Conservation (phyloP, 2,113 vertebrate species). For the Tylochromis polylepis region DNA sequence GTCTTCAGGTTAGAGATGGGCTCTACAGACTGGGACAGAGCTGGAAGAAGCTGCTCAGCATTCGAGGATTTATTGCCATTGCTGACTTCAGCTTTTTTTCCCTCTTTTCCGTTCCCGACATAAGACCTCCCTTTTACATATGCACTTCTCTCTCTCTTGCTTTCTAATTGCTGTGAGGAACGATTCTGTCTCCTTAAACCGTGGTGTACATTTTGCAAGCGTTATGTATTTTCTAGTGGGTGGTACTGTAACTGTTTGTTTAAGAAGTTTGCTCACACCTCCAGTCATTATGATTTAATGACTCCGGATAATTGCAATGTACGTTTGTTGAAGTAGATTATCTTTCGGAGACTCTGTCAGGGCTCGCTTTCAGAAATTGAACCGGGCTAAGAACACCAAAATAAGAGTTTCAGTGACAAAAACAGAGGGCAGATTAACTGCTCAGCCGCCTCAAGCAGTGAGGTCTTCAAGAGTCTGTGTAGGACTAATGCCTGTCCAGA, state of each 20-base stretch:
- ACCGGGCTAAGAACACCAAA: background rate
- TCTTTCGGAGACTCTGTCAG: slow-evolving; percentile 37
- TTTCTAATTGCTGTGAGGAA: slow-evolving; percentile 62
- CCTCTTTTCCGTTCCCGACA: slow-evolving; percentile 39
- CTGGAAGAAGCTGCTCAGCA: slow-evolving; percentile 50
- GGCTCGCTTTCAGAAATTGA: slow-evolving; percentile 25
- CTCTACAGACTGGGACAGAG: slow-evolving; percentile 43
- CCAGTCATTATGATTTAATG: slow-evolving; percentile 61
- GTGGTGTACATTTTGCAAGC: slow-evolving; percentile 43
- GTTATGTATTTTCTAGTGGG: slow-evolving; percentile 54
- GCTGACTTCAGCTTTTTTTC: slow-evolving; percentile 65
- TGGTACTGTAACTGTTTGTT: slow-evolving; percentile 51
- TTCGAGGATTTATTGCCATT: slow-evolving; percentile 61
- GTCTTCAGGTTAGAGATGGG: slow-evolving; percentile 36
- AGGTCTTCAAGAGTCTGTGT: slow-evolving; percentile 36
- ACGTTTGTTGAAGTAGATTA: slow-evolving; percentile 59
- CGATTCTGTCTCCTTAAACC: slow-evolving; percentile 43
- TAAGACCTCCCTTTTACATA: slow-evolving; percentile 55
- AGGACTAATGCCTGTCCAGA: slow-evolving; percentile 45
- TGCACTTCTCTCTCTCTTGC: slow-evolving; percentile 22
- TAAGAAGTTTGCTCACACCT: slow-evolving; percentile 59
- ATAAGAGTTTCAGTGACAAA: background rate
- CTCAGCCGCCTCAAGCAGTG: slow-evolving; percentile 21
- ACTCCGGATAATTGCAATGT: slow-evolving; percentile 54
- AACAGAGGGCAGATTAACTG: slow-evolving; percentile 49